Base-by-base conservation (phyloP, 2,113 vertebrate genomes). In the Hydrolagus affinis region DNA sequence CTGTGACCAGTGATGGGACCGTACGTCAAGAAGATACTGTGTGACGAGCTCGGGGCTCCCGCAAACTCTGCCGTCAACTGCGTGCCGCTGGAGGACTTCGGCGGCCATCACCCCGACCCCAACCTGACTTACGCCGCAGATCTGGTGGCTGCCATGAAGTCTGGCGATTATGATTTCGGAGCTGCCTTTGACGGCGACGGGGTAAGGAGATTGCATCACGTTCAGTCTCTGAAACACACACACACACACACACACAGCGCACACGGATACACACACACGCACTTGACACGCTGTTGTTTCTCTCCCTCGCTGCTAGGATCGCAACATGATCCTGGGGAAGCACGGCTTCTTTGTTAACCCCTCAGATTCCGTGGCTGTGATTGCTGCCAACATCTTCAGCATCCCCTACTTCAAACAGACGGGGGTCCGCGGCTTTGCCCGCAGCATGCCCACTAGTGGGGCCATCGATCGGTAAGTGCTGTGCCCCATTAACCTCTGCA, bases 181-280 rank as follows among this genome's bases (percentile, higher is more conserved):
- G 97, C 97, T 21, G 98, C 98, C 85, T 99, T 99, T 88, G 98
- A 99, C 89, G 98, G 97, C 86, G 98, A 99, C 4, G 98, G 98
- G 90, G 98, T 99, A 93, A 90, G 94, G 60, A n/a, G 25, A 11
- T 23, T 8, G 21, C 70, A 12, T 25, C 17, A n/a, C 19, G 25
- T 1, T 8, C 21, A 72, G 72, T 44, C n/a, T 56, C 10, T 10
- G 44, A n/a, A n/a, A 44, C 44, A 44, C 44, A 44, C 44, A 44
- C 6, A 44, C 6, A 44, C 44, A 6, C 2, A 44, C 44, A 44
- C 44, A 6, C 44, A 44, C 6, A 44, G 44, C 44, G 44, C 2
- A 44, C 44, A 44, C 44, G 44, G 44, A 6, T 44, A 6, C 2
- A 44, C 44, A 44, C 44, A 44, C 44, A 44, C 44, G 44, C 44